phyloP scores from a whole-genome alignment of 1,140 invertebrate species.

The Caerostris darwini region DNA sequence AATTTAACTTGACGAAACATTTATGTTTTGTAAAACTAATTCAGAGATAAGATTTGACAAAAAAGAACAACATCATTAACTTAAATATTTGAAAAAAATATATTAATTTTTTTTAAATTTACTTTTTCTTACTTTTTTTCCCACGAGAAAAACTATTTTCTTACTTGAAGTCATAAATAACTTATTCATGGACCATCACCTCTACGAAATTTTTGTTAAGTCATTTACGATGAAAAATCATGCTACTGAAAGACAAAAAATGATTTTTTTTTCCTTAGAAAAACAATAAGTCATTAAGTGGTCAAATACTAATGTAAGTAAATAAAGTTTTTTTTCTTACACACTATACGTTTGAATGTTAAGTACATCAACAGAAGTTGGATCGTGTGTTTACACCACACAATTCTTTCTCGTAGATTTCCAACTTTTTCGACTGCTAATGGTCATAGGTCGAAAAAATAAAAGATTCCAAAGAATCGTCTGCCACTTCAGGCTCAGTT shows the following conservation, averaged over 20 bases:
- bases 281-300: constrained; percentile 3
- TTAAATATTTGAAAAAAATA: neutral
- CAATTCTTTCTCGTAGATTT: neutral
- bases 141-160: neutral
- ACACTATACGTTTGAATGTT: neutral
- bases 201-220: neutral
- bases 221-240: constrained; percentile 22
- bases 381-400: constrained; percentile 24
- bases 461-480: constrained; percentile 36
- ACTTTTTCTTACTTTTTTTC: neutral
- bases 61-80: neutral
- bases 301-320: neutral
- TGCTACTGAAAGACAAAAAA: neutral
- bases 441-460: constrained; percentile 27
- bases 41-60: neutral
- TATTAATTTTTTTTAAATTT: neutral
- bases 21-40: neutral
- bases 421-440: constrained; percentile 54
- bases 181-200: constrained; percentile 10
- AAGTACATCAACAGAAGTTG: constrained; percentile 34
- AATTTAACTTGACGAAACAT: too few relatives aligned
- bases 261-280: neutral
- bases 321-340: neutral
- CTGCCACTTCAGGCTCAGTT: constrained; percentile 47
- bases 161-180: neutral